phyloP scores from a whole-genome alignment of 2,113 vertebrate genomes.

The Thunnus maccoyii region DNA sequence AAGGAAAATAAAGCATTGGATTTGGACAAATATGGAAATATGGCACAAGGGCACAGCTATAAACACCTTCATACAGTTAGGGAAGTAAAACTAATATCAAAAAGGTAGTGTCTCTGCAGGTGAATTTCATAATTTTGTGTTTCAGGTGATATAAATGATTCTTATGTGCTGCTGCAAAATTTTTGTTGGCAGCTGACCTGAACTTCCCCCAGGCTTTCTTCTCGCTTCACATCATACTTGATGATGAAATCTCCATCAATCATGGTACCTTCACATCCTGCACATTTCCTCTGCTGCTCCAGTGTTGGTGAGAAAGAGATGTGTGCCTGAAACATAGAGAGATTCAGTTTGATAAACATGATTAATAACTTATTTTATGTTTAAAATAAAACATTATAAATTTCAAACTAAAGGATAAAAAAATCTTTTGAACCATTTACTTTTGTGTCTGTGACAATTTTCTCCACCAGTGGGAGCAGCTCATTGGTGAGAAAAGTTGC shows the following conservation, averaged over 20 bases:
- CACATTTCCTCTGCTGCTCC: constrained; percentile 89
- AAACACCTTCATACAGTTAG: neutral
- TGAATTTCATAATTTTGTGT: neutral
- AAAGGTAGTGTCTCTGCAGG: neutral
- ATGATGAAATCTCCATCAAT: constrained; percentile 90
- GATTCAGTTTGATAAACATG: rapidly evolving
- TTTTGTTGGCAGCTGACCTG: constrained; percentile 81
- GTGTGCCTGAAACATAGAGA: constrained; percentile 69
- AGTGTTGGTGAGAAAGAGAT: constrained; percentile 81
- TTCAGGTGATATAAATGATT: neutral
- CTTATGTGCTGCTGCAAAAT: neutral
- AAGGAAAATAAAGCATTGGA: constrained; percentile 1
- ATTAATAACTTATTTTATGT: neutral
- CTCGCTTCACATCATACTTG: constrained; percentile 89
- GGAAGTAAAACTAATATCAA: neutral
- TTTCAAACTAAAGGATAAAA: neutral
- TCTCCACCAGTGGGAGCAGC: constrained; percentile 86
- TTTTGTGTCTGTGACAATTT: constrained; percentile 88
- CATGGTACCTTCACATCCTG: constrained; percentile 82
- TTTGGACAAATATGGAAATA: neutral
- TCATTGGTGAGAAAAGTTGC: constrained; percentile 90
- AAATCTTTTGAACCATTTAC: constrained; percentile 66
- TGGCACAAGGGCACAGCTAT: neutral
- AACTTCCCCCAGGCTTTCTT: constrained; percentile 82
- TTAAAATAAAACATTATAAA: neutral